Evolutionary conservation across 2,888 invertebrate species (phyloP).

Genomic region (Octodonta nipae): DNA sequence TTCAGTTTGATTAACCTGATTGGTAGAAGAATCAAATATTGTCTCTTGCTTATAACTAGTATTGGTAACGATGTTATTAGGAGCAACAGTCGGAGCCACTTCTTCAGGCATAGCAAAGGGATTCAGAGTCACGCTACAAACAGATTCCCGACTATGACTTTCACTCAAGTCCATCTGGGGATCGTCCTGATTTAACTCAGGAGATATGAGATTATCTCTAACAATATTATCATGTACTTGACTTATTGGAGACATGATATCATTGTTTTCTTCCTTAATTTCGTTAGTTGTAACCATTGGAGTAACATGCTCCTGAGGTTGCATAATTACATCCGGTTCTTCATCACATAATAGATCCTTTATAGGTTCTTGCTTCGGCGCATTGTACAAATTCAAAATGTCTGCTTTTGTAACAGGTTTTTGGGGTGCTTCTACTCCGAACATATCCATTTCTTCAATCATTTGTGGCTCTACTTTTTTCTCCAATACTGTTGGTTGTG

Average conservation of each 20-base stretch:
- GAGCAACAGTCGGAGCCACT: slow-evolving; percentile 4
- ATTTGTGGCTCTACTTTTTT: slow-evolving; percentile 3
- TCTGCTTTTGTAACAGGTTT: slow-evolving; percentile 35
- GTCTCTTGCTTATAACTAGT: not conserved
- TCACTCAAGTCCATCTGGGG: slow-evolving; percentile 35
- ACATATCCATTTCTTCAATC: slow-evolving; percentile 27
- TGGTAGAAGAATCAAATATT: slow-evolving; percentile 9
- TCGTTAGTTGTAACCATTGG: slow-evolving; percentile 7
- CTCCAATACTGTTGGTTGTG: slow-evolving; percentile 4
- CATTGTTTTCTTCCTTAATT: slow-evolving; percentile 14
- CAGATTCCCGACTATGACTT: slow-evolving; percentile 33
- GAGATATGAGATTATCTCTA: slow-evolving; percentile 22
- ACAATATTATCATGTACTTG: slow-evolving; percentile 8
- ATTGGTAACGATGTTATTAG: not conserved
- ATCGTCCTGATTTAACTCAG: slow-evolving; percentile 29
- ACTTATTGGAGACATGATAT: slow-evolving; percentile 5
- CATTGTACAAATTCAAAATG: slow-evolving; percentile 33
- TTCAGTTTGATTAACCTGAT: slow-evolving; percentile 7
- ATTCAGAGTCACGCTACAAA: slow-evolving; percentile 36
- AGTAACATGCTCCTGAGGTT: slow-evolving; percentile 2
- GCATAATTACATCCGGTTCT: slow-evolving; percentile 11
- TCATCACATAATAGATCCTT: slow-evolving; percentile 18
- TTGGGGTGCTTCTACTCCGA: slow-evolving; percentile 25
- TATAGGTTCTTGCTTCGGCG: slow-evolving; percentile 16
- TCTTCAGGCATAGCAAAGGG: slow-evolving; percentile 35